Percentiles rank a stretch among this genome's conserved stretches.
Evolutionary conservation across 2,113 vertebrate species (phyloP).

Genomic region (Syngnathoides biaculeatus): DNA sequence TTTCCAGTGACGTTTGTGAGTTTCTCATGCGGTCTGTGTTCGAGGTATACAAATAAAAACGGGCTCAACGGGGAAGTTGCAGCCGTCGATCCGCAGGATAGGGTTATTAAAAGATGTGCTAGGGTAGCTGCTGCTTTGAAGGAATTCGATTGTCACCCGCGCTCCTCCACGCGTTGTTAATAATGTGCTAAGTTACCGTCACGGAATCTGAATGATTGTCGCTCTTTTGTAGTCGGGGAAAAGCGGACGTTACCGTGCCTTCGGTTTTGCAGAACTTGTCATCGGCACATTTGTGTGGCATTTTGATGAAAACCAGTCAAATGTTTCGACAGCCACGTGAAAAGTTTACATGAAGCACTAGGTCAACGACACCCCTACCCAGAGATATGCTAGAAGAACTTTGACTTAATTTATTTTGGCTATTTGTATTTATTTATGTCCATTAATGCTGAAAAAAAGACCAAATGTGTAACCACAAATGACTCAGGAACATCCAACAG

Average conservation of each 20-base stretch:
- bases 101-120: neutral
- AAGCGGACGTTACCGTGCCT: conserved; percentile 65
- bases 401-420: neutral
- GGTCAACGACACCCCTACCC: conserved; percentile 1
- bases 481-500: conserved; percentile 65
- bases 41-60: conserved; percentile 9
- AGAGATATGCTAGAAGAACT: conserved; percentile 8
- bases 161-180: conserved; percentile 13
- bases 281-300: conserved; percentile 26
- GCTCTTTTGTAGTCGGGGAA: conserved; percentile 29
- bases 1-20: conserved; percentile 1
- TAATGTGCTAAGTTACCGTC: conserved; percentile 13
- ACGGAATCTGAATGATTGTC: conserved; percentile 26
- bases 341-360: conserved; percentile 32
- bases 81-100: conserved; percentile 16
- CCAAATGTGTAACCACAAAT: conserved; percentile 43
- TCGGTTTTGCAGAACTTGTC: conserved; percentile 44
- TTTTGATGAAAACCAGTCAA: conserved; percentile 8
- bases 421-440: conserved; percentile 36
- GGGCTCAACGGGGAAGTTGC: conserved; percentile 29
- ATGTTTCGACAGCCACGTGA: conserved; percentile 15
- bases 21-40: conserved; percentile 13
- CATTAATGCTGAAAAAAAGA: conserved; percentile 28
- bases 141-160: conserved; percentile 14
- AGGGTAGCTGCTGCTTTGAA: neutral